Evolutionary conservation across 1,140 invertebrate species (phyloP), one percentile per base, ranked within the genome.

Genomic region (Achroia grisella): DNA sequence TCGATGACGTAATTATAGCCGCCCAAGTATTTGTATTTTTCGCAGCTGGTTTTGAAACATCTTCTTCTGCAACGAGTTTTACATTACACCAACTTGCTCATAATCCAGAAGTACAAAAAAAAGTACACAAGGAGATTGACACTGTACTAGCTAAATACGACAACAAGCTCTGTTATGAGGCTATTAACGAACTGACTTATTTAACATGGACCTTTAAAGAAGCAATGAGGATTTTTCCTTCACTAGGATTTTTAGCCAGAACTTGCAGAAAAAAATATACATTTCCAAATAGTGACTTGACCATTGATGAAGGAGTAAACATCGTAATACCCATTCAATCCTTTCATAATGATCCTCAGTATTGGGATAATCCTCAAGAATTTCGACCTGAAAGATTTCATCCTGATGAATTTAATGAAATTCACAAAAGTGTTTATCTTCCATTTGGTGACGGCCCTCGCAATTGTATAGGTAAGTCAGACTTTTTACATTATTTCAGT

Each of bases 381-480:
- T 91, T 91, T 56, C 59, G 84, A 44, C 90, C 90, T 0, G 89
- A 91, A 32, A 62, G 89, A 52, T 90, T 79, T 41, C 41, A 52
- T 9, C 44, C 57, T 2, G 35, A 17, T n/a, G 53, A 64, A 35
- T 54, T 61, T 28, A 14, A 57, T 0, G 48, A 56, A 11, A 57
- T 87, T 30, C 79, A 71, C 48, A 76, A 53, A 5, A 87, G 79
- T 56, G 36, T 80, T 1, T 91, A 87, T 61, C 56, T 93, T 14
- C 89, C 92, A 1, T 93, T 92, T 62, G 91, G 91, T 0, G 89
- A 91, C 45, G 91, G 91, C 9, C 88, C 35, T 4, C 35, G 35
- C 17, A 17, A 13, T 4, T 37, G 35, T 17, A 17, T 37, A 10
- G 35, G 35, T 37, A 37, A 37, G 35, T 3, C 6, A 2, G 2